Base-by-base conservation (phyloP, 2,797 vertebrate species). In the Molossus alvarezi region DNA sequence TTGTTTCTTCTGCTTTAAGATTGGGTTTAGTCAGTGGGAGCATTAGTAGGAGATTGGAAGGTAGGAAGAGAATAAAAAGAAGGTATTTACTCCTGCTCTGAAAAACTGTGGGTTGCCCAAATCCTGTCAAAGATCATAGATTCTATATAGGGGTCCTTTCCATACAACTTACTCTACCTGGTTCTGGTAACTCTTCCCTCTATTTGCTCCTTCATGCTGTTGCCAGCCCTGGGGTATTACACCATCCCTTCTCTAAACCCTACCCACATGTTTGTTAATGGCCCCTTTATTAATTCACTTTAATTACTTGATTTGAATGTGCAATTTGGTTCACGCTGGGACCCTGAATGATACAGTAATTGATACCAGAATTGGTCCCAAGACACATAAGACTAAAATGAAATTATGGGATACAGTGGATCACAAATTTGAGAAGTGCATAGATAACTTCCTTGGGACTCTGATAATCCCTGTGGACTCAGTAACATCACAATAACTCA, bases 101-200 rank as follows among this genome's bases (percentile, higher is more conserved):
- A 55, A 72, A 37, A 41, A 53, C 29, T 53, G 23, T 57, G 72
- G 72, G 23, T 89, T 64, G 58, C 27, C 62, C 23, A 71, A 65
- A 95, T 25, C 76, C 23, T 80, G 27, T 55, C 72, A 77, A 93
- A 91, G n/a, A 11, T 11, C 73, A 81, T 48, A 88, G 62, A 27
- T 82, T 77, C 53, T 82, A 3, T 13, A 71, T 82, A n/a, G 69
- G 33, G 57, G 65, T 73, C 82, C 33, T 65, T 72, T 80, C 57
- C 53, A 83, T 14, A 65, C 11, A 89, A 80, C 23, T n/a, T 75
- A 14, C 23, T 60, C 23, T 94, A 17, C 55, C 77, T 41, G 37
- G 21, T 64, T 90, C 80, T 64, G n/a, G 64, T 64, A 55, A 33
- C 33, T 45, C 64, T 94, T 72, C 21, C 57, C 13, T 90, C 17